These are phyloP conservation scores for Lepilemur septentrionalis DNA, from an alignment of 2,797 vertebrate species.

Conservation along the genomic window DNA sequence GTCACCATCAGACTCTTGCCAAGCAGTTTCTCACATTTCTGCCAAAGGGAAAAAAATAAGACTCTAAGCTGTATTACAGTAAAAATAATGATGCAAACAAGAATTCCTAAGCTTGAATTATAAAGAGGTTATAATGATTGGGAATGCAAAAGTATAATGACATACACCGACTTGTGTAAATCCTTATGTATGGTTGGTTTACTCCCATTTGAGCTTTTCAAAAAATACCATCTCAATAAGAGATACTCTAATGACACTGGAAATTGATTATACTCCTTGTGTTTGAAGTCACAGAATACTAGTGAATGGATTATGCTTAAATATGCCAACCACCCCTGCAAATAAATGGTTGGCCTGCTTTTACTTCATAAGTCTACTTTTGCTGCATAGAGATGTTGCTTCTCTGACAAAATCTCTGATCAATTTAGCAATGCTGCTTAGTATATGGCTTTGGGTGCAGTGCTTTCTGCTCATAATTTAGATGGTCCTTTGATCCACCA, in stretches of 20 bases:
- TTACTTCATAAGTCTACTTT: slow-evolving; percentile 67
- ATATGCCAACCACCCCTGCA: slow-evolving; percentile 65
- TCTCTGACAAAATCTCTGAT: slow-evolving; percentile 60
- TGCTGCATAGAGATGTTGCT: slow-evolving; percentile 70
- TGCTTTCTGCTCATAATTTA: slow-evolving; percentile 58
- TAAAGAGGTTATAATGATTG: slow-evolving; percentile 64
- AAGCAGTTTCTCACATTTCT: slow-evolving; percentile 72
- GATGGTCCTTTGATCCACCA: slow-evolving; percentile 37
- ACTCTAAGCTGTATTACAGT: slow-evolving; percentile 1
- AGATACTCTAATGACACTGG: slow-evolving; percentile 55
- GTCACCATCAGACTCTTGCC: slow-evolving; percentile 47
- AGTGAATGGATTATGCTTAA: slow-evolving; percentile 62
- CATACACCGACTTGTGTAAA: slow-evolving; percentile 56
- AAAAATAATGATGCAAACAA: slow-evolving; percentile 50
- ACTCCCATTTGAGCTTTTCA: slow-evolving; percentile 57
- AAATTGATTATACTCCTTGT: slow-evolving; percentile 34
- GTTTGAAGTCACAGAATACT: slow-evolving; percentile 56
- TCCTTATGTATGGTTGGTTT: slow-evolving; percentile 40
- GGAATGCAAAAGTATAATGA: slow-evolving; percentile 51
- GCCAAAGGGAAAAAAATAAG: slow-evolving; percentile 75
- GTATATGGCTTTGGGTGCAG: slow-evolving; percentile 47
- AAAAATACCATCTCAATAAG: slow-evolving; percentile 49
- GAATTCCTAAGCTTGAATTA: slow-evolving; percentile 44
- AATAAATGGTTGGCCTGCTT: slow-evolving; percentile 69
- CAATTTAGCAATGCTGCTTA: slow-evolving; percentile 66